These are phyloP conservation scores for Nomada lathburiana DNA, from an alignment of 2,888 invertebrate species.

Conservation along the genomic window DNA sequence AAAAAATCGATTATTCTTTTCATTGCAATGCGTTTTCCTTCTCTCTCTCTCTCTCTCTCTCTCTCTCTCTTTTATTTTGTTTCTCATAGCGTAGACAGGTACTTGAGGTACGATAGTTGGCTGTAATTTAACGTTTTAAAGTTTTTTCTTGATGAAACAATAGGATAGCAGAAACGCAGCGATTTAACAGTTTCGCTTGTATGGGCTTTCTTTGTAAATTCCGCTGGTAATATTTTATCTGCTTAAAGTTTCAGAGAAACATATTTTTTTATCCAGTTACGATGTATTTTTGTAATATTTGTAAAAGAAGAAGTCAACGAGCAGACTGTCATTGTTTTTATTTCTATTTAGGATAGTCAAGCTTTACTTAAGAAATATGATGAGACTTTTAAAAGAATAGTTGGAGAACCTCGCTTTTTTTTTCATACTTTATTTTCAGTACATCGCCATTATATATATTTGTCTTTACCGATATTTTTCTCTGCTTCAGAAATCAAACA, in stretches of 20 bases:
- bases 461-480: too few species aligned
- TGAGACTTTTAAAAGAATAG: neutral
- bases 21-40: too few species aligned
- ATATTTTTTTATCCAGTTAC: neutral
- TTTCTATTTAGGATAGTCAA: neutral
- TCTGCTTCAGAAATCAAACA: neutral
- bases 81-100: neutral
- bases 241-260: neutral
- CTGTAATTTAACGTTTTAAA: neutral
- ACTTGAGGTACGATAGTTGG: neutral
- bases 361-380: neutral
- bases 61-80: neutral
- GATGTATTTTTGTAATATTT: neutral
- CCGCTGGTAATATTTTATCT: neutral
- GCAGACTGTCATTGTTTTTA: neutral
- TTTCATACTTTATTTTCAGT: neutral
- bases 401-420: neutral
- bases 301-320: neutral
- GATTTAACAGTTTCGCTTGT: neutral
- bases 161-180: neutral
- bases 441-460: too few species aligned
- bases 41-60: too few species aligned
- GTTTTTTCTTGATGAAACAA: neutral
- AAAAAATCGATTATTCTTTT: neutral
- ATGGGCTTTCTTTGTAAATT: slow-evolving; percentile 2